Evolutionary conservation across 2,888 invertebrate genomes (phyloP), one percentile per base, ranked within the genome.

Genomic region (Pheosia tremula): DNA sequence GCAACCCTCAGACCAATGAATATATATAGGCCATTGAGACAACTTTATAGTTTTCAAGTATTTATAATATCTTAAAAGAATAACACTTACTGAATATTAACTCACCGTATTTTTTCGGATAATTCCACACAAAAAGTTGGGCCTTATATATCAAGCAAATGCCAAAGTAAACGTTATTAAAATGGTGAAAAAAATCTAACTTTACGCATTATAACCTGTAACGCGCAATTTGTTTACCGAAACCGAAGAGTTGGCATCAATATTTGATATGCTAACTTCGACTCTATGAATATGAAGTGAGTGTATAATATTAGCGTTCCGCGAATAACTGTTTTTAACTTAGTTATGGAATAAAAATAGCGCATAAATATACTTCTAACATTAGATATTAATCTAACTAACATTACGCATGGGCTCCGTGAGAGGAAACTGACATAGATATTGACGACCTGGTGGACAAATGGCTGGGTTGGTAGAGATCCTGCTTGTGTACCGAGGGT

Each of bases 201-300:
- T 55, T 55, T 55, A 39, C 55, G 39, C 39, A 55, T 55, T 55
- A 55, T 55, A 55, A 55, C 55, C 55, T 55, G 55, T 39, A 39
- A 36, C 39, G 38, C 55, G n/a, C 55, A 39, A 55, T 55, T 55
- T 55, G 55, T 55, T 55, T 55, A 39, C 55, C 55, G 39, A 55
- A n/a, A 4, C 39, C 39, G 39, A 55, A 39, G 55, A 55, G 55
- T 55, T 55, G 39, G 55, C 55, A 38, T 55, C 55, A 55, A 55
- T 55, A 56, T 62, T 65, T 60, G 59, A 56, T 58, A 53, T 54
- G 43, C 37, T n/a, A 59, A 62, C 49, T 59, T 60, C 47, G 13
- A 11, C 58, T 49, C 56, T 66, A 68, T 68, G 68, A 68, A 68
- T 68, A 68, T 50, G 55, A 55, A 55, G 39, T 55, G 53, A 24